Evolutionary conservation across 2,797 vertebrate species (phyloP).

Genomic region (Todus mexicanus): DNA sequence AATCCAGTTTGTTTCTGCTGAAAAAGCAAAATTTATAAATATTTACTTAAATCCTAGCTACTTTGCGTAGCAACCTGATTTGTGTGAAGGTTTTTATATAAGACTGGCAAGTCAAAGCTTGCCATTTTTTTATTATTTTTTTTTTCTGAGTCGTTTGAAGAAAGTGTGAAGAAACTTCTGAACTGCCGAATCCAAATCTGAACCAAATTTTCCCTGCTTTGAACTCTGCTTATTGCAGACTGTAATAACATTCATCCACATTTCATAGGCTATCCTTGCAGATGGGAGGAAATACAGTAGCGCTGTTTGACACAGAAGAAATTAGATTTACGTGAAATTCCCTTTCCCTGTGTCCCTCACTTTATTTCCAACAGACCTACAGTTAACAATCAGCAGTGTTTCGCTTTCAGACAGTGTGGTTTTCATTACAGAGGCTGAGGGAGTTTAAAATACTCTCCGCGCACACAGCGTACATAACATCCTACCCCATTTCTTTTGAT

Average conservation of each 20-base stretch:
- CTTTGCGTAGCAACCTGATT: slow-evolving; percentile 41
- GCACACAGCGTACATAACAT: slow-evolving; percentile 27
- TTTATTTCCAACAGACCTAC: slow-evolving; percentile 64
- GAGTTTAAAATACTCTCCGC: slow-evolving; percentile 25
- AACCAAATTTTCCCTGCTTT: slow-evolving; percentile 53
- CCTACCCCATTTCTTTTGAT: slow-evolving; percentile 42
- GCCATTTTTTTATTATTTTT: neutral
- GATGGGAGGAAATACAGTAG: slow-evolving; percentile 61
- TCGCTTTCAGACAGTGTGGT: slow-evolving; percentile 55
- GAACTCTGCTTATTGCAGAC: slow-evolving; percentile 54
- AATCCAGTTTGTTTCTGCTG: slow-evolving; percentile 48
- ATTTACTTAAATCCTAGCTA: slow-evolving; percentile 35
- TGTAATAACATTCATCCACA: slow-evolving; percentile 59
- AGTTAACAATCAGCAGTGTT: slow-evolving; percentile 57
- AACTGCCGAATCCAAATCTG: slow-evolving; percentile 53
- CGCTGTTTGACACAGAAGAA: slow-evolving; percentile 67
- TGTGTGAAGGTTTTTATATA: neutral
- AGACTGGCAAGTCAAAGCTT: slow-evolving; percentile 21
- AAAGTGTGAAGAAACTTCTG: slow-evolving; percentile 58
- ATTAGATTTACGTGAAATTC: slow-evolving; percentile 69
- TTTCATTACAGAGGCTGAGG: slow-evolving; percentile 62
- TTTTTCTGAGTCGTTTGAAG: neutral
- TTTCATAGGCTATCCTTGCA: slow-evolving; percentile 53
- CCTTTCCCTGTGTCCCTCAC: slow-evolving; percentile 42
- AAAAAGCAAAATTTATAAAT: slow-evolving; percentile 33